These are phyloP conservation scores for Mechanitis messenoides DNA, from an alignment of 2,888 invertebrate species.

Conservation along the genomic window DNA sequence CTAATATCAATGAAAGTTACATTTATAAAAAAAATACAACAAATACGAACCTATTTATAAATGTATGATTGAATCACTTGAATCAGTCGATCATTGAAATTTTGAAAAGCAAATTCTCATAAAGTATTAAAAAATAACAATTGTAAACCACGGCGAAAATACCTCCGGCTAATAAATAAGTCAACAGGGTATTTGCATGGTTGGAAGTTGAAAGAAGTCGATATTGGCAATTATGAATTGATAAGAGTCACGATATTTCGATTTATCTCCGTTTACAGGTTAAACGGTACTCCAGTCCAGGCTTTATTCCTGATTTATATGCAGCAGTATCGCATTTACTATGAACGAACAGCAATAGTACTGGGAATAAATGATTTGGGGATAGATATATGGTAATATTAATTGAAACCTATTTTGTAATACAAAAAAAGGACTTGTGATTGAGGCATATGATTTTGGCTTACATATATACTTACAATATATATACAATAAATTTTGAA, in stretches of 20 bases:
- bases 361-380: background rate
- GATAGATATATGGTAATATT: no score
- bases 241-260: constrained; percentile 28
- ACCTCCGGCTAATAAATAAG: constrained; percentile 46
- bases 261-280: constrained; percentile 20
- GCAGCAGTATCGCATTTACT: background rate
- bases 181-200: constrained; percentile 50
- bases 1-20: no score
- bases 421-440: no score
- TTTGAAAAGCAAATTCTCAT: no score
- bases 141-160: constrained; percentile 12
- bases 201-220: constrained; percentile 55
- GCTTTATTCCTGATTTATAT: constrained; percentile 7
- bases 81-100: no score
- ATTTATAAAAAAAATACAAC: no score
- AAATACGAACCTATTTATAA: no score
- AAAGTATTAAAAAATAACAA: background rate
- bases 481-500: no score
- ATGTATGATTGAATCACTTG: no score
- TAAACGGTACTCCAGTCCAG: constrained; percentile 4
- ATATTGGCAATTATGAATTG: constrained; percentile 41
- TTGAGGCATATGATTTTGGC: no score
- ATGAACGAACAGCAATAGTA: background rate
- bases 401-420: no score
- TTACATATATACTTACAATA: no score